phyloP scores from a whole-genome alignment of 2,888 invertebrate genomes.

The Schizotus pectinicornis region DNA sequence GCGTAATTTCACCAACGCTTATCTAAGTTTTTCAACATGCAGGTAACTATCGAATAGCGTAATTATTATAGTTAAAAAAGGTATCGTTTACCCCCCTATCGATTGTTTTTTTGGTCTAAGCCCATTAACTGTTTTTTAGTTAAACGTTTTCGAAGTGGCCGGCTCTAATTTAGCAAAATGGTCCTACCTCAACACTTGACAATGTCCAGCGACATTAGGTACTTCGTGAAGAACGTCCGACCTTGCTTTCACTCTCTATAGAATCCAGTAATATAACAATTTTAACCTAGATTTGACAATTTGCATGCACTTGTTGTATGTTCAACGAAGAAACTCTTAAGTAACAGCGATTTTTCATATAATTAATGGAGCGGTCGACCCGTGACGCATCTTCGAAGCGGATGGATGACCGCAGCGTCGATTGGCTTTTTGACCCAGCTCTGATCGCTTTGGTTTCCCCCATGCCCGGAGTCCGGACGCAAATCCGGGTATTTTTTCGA shows the following conservation, averaged over 20 bases:
- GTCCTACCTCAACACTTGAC: no score
- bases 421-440: neutral
- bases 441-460: conserved; percentile 17
- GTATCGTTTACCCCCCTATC: no score
- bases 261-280: conserved; percentile 24
- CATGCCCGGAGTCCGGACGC: conserved; percentile 16
- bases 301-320: conserved; percentile 5
- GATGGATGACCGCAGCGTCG: neutral
- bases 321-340: neutral
- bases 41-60: no score
- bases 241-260: conserved; percentile 27
- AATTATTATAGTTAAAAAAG: no score
- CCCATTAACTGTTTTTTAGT: no score
- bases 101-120: no score
- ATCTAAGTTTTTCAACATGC: no score
- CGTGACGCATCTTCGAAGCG: neutral
- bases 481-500: conserved; percentile 22
- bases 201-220: no score
- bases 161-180: no score
- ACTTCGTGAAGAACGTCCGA: conserved; percentile 1
- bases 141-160: no score
- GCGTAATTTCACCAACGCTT: no score
- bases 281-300: conserved; percentile 24
- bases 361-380: neutral
- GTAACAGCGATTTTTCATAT: neutral